Evolutionary conservation across 2,113 vertebrate species (phyloP).

Genomic region (Colaptes auratus): DNA sequence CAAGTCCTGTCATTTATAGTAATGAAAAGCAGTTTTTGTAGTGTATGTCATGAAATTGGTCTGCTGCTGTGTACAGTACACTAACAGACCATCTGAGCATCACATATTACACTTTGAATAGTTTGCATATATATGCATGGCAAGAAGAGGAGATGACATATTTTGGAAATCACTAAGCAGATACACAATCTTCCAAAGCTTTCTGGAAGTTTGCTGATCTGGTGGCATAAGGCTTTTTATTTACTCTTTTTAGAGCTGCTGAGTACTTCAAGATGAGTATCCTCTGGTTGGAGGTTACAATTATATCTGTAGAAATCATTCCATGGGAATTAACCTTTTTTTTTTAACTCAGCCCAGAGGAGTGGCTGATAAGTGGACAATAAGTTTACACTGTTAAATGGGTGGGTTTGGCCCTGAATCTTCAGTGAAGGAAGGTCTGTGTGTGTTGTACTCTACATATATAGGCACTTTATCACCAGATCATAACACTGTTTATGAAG

Average conservation of each 20-base stretch:
- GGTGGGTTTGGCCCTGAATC: neutral
- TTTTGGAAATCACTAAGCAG: neutral
- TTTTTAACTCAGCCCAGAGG: neutral
- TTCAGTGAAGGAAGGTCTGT: neutral
- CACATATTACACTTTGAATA: neutral
- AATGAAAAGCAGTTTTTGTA: conserved; percentile 16
- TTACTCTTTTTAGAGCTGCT: neutral
- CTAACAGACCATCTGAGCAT: neutral
- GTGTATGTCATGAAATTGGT: neutral
- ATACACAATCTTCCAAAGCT: neutral
- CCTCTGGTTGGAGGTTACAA: neutral
- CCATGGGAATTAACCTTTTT: neutral
- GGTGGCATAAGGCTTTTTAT: neutral
- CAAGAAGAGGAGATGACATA: neutral
- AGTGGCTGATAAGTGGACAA: neutral
- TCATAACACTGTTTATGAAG: neutral
- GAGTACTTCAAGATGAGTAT: neutral
- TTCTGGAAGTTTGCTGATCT: neutral
- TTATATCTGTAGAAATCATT: neutral
- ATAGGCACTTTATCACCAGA: neutral
- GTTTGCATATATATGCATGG: neutral
- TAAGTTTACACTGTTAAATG: neutral
- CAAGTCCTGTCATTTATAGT: conserved; percentile 6
- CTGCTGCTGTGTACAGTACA: neutral
- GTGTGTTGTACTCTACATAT: neutral